Evolutionary conservation across 2,797 vertebrate species (phyloP).

Genomic region (Geotrypetes seraphini): DNA sequence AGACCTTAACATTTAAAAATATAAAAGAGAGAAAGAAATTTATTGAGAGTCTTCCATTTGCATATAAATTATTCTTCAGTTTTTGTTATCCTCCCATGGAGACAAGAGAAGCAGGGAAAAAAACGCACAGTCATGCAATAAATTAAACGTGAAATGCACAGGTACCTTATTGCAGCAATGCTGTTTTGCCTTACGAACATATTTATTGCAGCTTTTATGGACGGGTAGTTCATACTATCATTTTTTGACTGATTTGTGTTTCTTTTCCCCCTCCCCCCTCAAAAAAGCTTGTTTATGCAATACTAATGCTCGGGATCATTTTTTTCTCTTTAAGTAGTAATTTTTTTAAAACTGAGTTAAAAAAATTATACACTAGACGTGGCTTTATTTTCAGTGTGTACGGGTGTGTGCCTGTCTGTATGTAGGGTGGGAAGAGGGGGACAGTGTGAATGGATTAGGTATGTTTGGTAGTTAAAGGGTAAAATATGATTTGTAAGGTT

Average conservation of each 20-base stretch:
- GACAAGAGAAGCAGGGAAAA: conserved; percentile 38
- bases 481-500: not conserved
- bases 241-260: conserved; percentile 7
- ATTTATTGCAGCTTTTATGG: conserved; percentile 56
- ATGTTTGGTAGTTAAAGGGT: conserved; percentile 1
- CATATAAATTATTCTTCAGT: conserved; percentile 59
- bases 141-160: conserved; percentile 80
- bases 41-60: conserved; percentile 39
- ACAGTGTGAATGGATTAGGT: not conserved
- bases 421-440: not conserved
- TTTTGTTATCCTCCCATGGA: conserved; percentile 39
- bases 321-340: conserved; percentile 7
- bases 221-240: conserved; percentile 26
- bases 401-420: conserved; percentile 12
- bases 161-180: conserved; percentile 82
- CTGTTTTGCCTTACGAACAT: conserved; percentile 50
- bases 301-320: conserved; percentile 19
- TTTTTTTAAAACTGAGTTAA: conserved; percentile 29
- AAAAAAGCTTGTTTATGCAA: conserved; percentile 26
- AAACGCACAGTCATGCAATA: conserved; percentile 78
- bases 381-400: not conserved
- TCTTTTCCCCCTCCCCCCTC: conserved; percentile 2
- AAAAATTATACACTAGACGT: conserved; percentile 16
- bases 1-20: conserved; percentile 1
- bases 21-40: conserved; percentile 11